Base-by-base conservation (phyloP, 2,113 vertebrate species). In the Centrocercus urophasianus region DNA sequence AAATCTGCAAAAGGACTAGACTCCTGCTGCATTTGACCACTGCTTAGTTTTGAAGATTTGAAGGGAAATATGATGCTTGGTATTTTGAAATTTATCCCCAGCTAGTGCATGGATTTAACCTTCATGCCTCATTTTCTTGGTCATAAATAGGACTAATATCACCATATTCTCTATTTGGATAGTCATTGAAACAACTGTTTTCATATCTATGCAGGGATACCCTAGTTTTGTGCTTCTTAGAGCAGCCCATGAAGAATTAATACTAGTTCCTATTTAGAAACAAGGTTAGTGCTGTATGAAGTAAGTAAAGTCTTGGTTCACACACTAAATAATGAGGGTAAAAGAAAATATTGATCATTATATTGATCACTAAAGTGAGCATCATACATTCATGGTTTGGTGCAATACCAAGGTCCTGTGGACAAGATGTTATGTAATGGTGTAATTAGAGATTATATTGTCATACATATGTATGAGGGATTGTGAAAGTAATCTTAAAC, bases 341-440 rank as follows among this genome's bases (percentile, higher is more conserved):
- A 90, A 83, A 86, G 50, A 69, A 96, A 72, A 67, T 92, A 96
- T 93, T 88, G 92, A 96, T 96, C 57, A 81, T 83, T 32, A 40
- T 92, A 95, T 93, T 72, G 90, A 96, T 96, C 69, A 61, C 57
- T 94, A 91, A 54, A 82, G n/a, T 86, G 25, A 77, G 6, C 52
- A 84, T 83, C 73, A 81, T 83, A 86, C 22, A 61, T 94, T 92
- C 88, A 81, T 27, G 60, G 47, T 15, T 57, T 38, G 34, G n/a
- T 81, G 32, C n/a, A 43, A 81, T 38, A 27, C 38, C 60, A 57
- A 72, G 15, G 34, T 78, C 52, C 57, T 81, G 34, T 63, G 27
- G 40, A 95, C 96, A 94, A 82, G 24, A 61, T 48, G 11, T 40
- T 82, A 19, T 57, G 5, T 76, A 92, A 90, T 79, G 25, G 10